Base-by-base conservation (phyloP, 2,797 vertebrate species). In the Lepilemur ruficaudatus region DNA sequence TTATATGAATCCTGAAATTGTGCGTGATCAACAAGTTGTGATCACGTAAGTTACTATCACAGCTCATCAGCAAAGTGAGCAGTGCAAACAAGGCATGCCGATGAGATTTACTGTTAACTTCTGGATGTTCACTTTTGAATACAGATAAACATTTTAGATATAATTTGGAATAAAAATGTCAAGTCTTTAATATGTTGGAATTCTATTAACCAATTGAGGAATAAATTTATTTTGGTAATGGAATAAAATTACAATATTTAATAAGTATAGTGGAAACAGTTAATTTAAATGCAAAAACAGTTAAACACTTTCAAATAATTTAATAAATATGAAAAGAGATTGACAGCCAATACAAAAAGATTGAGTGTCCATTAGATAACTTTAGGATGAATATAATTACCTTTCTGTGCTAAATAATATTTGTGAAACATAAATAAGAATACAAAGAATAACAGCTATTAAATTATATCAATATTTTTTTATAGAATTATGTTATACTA, bases 161-260 rank as follows among this genome's bases (percentile, higher is more conserved):
- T 13, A 88, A 81, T 11, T 59, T 41, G 11, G 35, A 90, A 72
- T 78, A 32, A 76, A 81, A 91, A 70, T 59, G 75, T 59, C 11
- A 93, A 73, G 50, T 79, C 41, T 88, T 94, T 72, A 72, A 63
- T 69, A 89, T 73, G 22, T 28, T 91, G 35, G 28, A 91, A 75
- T 65, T 81, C 25, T 73, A 46, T 41, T 84, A 88, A 30, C 18
- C 7, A 89, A 63, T 1, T 92, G 80, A 81, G 17, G 81, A 84
- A 91, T 80, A 94, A 43, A 75, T 79, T 12, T 25, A 61, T 91
- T 91, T 83, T 93, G 52, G 72, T 86, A 92, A 80, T 32, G 8
- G 4, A 89, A 96, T 89, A 79, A 92, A 82, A n/a, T 89, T 32
- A 61, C 4, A 88, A 72, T 72, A 86, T 79, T 83, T 94, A 93